phyloP scores from a whole-genome alignment of 2,113 vertebrate genomes.

The Butorides virescens region DNA sequence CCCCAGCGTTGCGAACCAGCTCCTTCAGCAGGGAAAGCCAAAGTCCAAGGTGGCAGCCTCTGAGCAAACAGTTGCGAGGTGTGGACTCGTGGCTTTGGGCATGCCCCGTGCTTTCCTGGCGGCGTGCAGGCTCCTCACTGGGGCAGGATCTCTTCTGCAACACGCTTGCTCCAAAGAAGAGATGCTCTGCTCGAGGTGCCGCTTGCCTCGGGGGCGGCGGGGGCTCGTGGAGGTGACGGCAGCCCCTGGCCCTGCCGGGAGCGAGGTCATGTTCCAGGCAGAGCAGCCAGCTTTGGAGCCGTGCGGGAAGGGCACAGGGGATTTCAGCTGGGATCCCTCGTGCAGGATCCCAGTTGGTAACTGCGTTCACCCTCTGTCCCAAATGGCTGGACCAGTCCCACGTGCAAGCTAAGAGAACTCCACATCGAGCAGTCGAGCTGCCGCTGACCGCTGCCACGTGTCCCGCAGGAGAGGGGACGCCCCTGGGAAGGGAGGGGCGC shows the following conservation, averaged over 20 bases:
- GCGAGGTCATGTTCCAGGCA: background rate
- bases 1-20: fast-evolving
- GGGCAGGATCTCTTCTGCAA: background rate
- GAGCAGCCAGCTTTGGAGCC: background rate
- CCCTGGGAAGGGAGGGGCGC: background rate
- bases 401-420: background rate
- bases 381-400: background rate
- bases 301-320: background rate
- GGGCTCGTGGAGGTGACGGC: background rate
- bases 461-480: background rate
- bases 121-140: background rate
- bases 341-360: background rate
- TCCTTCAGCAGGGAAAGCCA: background rate
- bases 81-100: background rate
- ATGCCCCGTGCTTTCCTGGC: fast-evolving
- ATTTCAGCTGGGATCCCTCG: background rate
- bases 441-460: background rate
- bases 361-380: background rate
- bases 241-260: background rate
- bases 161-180: fast-evolving
- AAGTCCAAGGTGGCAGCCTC: background rate
- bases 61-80: background rate
- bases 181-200: background rate
- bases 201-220: background rate
- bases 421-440: background rate